Evolutionary conservation across 2,888 invertebrate genomes (phyloP).

Genomic region (Fissipunctia ypsillon): DNA sequence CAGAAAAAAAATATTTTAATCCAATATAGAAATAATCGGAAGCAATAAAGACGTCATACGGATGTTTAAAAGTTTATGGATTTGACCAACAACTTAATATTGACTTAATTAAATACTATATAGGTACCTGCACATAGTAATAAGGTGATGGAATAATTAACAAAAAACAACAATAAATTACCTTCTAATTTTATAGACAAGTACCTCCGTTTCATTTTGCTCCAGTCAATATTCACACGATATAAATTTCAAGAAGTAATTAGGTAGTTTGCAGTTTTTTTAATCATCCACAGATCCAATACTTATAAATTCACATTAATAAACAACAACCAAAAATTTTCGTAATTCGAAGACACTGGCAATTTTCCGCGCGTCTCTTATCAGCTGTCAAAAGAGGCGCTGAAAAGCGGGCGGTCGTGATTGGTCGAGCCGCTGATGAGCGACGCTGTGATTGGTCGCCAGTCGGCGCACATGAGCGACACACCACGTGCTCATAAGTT

Average conservation of each 20-base stretch:
- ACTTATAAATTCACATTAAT: background rate
- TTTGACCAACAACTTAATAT: background rate
- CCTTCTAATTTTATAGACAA: no score
- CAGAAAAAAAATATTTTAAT: background rate
- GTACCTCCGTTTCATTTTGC: background rate
- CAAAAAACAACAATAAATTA: background rate
- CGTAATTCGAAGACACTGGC: constrained; percentile 38
- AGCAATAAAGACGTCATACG: constrained; percentile 32
- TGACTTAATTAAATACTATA: constrained; percentile 1
- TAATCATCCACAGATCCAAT: background rate
- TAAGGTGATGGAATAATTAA: background rate
- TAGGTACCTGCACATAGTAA: background rate
- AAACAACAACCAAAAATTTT: constrained; percentile 23
- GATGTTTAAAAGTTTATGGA: constrained; percentile 2
- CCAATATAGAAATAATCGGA: constrained; percentile 15
- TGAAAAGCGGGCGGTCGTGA: constrained; percentile 82
- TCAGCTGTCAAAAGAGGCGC: constrained; percentile 86
- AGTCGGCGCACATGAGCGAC: constrained; percentile 87
- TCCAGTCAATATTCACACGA: background rate
- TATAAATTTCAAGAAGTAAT: background rate
- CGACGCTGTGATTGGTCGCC: constrained; percentile 85
- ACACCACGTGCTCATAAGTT: constrained; percentile 89
- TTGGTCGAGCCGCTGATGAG: constrained; percentile 83
- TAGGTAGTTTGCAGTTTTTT: background rate
- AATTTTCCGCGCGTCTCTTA: constrained; percentile 79